Conservation (phyloP, 2,113 vertebrate species). For the Caranx ignobilis region DNA sequence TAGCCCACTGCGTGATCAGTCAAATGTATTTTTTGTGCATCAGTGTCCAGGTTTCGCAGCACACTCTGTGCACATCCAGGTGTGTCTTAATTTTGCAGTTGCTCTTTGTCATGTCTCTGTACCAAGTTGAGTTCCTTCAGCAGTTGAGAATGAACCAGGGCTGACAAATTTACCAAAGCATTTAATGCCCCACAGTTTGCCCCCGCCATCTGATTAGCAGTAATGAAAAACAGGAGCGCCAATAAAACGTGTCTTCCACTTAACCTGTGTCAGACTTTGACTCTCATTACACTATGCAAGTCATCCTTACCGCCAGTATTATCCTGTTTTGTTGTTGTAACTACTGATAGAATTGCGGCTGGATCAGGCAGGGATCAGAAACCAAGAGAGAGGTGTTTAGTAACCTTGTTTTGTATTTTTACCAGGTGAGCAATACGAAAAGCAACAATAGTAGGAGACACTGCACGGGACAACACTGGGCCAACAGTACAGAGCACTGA, state of each 20-base stretch:
- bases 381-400: not conserved
- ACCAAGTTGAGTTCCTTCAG: not conserved
- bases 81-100: not conserved
- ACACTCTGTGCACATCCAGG: not conserved
- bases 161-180: not conserved
- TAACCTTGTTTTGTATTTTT: constrained; percentile 1
- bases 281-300: not conserved
- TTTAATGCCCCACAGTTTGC: not conserved
- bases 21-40: not conserved
- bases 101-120: not conserved
- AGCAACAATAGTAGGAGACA: constrained; percentile 71
- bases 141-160: too few species aligned
- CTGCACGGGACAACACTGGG: constrained; percentile 68
- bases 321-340: not conserved
- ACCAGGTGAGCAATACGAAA: constrained; percentile 74
- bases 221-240: not conserved
- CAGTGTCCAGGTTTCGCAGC: not conserved
- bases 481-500: constrained; percentile 50
- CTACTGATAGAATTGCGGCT: too few species aligned
- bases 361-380: too few species aligned
- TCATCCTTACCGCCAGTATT: not conserved
- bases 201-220: not conserved
- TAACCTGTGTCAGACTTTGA: not conserved
- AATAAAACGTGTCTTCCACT: not conserved
- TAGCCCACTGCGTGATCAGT: not conserved